Base-by-base conservation (phyloP, 2,113 vertebrate species). In the Climacteris rufus region DNA sequence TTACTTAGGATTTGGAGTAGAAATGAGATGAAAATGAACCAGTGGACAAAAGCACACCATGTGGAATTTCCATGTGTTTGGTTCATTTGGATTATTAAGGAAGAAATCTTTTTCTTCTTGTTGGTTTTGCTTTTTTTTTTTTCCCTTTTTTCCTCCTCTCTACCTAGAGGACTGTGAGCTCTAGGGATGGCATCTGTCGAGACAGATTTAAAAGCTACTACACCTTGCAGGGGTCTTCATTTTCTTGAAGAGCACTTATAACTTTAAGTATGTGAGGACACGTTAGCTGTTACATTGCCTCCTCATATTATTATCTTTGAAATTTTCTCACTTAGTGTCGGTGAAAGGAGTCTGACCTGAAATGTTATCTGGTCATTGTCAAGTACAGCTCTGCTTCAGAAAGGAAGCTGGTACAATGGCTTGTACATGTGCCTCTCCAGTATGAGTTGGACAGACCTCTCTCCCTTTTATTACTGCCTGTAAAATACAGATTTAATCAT, bases 121-220 rank as follows among this genome's bases (percentile, higher is more conserved):
- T 30, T 40, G 22, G 18, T 44, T 35, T 57, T 15, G 16, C 22
- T 8, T 18, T 22, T n/a, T 12, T 2, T 25, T 27, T 65, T 25
- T 23, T 8, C 1, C 2, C 6, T 13, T 7, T 31, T 28, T 0
- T 0, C 3, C 7, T 2, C 8, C 7, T 13, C 13, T 44, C 15
- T 28, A 25, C 44, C 28, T 22, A 35, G n/a, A 49, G 28, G 20
- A 15, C 37, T 64, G 15, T 76, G 63, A 86, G 31, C 45, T 90
- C 59, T 57, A 57, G 65, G 72, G 49, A 69, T 23, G 65, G 50
- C 14, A 13, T 57, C 28, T 91, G 27, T 45, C 18, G 87, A 87
- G 80, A 60, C 18, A 35, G 21, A 59, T 78, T 89, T 78, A 31
- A 87, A 80, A 91, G 53, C 52, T n/a, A 11, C 52, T 64, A 24